Evolutionary conservation across 1,140 invertebrate species (phyloP).

Genomic region (Pemphigus obesinymphae): DNA sequence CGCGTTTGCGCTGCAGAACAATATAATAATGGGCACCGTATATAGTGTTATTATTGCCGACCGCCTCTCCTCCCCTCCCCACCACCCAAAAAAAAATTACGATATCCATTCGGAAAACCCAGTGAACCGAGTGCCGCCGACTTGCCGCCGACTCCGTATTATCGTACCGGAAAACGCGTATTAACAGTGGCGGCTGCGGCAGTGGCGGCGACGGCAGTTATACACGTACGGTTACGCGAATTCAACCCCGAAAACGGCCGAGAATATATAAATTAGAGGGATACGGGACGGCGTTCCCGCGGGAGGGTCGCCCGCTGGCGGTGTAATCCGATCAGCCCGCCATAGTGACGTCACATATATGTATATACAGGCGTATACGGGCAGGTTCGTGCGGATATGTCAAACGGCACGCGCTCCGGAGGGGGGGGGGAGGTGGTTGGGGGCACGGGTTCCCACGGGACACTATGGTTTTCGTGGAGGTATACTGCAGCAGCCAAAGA

Average conservation of each 20-base stretch:
- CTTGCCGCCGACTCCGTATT: too few species aligned
- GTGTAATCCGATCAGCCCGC: constrained; percentile 24
- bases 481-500: neutral
- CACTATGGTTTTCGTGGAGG: neutral
- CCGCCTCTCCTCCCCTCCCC: too few species aligned
- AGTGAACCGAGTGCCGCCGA: constrained; percentile 6
- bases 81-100: too few species aligned
- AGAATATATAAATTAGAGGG: too few species aligned
- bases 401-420: neutral
- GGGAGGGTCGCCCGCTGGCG: neutral
- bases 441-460: neutral
- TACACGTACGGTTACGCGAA: neutral
- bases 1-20: neutral
- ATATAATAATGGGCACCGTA: neutral
- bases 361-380: neutral
- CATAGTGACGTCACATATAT: constrained; percentile 17
- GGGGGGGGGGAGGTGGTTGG: neutral
- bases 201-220: neutral
- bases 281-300: neutral
- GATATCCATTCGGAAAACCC: constrained; percentile 25
- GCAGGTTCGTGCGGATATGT: neutral
- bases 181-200: too few species aligned
- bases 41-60: too few species aligned
- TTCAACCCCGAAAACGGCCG: neutral
- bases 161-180: neutral